phyloP scores from a whole-genome alignment of 2,113 vertebrate genomes.

The Erythrocercus mccallii region DNA sequence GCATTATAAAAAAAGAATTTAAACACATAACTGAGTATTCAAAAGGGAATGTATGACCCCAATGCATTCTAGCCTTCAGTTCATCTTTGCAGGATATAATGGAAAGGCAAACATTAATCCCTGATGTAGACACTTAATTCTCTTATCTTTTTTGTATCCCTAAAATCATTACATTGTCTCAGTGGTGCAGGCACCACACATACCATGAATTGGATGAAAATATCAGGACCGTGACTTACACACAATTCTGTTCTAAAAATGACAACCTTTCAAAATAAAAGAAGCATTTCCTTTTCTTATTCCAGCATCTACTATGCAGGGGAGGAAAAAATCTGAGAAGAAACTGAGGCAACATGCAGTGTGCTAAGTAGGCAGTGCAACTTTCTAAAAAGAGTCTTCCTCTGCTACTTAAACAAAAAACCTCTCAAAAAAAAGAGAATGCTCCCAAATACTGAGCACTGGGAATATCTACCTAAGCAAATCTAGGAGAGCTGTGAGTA shows the following conservation, averaged over 20 bases:
- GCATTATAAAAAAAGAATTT: background rate
- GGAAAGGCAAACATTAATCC: background rate
- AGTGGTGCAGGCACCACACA: background rate
- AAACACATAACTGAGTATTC: slow-evolving; percentile 26
- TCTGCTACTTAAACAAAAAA: background rate
- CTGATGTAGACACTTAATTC: background rate
- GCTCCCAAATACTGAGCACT: background rate
- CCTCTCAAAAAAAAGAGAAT: background rate
- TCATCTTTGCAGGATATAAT: background rate
- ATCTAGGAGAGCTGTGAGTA: background rate
- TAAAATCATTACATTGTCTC: background rate
- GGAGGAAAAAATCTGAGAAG: background rate
- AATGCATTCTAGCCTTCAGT: background rate
- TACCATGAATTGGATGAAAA: background rate
- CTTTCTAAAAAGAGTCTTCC: background rate
- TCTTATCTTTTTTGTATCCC: background rate
- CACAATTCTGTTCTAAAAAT: background rate
- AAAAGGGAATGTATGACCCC: background rate
- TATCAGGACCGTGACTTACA: background rate
- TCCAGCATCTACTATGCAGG: background rate
- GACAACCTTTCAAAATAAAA: background rate
- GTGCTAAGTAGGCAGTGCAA: background rate
- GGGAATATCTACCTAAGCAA: background rate
- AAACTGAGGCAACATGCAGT: background rate
- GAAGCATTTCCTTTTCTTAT: background rate